Base-by-base conservation (phyloP, 1,140 invertebrate genomes). In the Eubasilissa regina region DNA sequence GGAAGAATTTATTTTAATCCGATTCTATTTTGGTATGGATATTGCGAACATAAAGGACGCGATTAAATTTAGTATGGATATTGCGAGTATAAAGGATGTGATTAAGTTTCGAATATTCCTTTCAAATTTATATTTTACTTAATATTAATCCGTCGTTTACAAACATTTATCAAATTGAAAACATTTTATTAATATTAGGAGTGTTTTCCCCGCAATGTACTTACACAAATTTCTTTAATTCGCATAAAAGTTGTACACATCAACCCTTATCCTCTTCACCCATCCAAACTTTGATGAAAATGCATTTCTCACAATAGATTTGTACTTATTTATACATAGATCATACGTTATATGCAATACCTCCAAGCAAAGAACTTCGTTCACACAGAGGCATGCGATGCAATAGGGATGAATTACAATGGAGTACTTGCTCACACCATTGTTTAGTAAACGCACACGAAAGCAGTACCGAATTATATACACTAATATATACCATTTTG, bases 391-490 rank as follows among this genome's bases (percentile, higher is more conserved):
- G 51, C 66, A 70, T n/a, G 47, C 48, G 19, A 9, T n/a, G n/a
- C n/a, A 62, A 62, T 21, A 55, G 70, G 70, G 11, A 74, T 74
- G 53, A 55, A 55, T 35, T 74, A 74, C 70, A 74, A 74, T 55
- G 19, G 68, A 55, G 25, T 13, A 53, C 25, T 35, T 74, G 56
- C 13, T 3, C 17, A 21, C 15, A 74, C 53, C 35, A 43, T 74
- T 74, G 70, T 74, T 74, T 74, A 56, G 53, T 21, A 74, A 74
- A 74, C 35, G 53, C 25, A 25, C 48, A 74, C 15, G 35, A 56
- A 74, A 15, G 17, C 51, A 55, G 53, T 74, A 53, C 6, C 6
- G 25, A 35, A 35, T n/a, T n/a, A n/a, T n/a, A n/a, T n/a, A n/a
- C n/a, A n/a, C n/a, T n/a, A n/a, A n/a, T n/a, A n/a, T n/a, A n/a